phyloP scores from a whole-genome alignment of 2,888 invertebrate genomes.

The Deilephila elpenor region DNA sequence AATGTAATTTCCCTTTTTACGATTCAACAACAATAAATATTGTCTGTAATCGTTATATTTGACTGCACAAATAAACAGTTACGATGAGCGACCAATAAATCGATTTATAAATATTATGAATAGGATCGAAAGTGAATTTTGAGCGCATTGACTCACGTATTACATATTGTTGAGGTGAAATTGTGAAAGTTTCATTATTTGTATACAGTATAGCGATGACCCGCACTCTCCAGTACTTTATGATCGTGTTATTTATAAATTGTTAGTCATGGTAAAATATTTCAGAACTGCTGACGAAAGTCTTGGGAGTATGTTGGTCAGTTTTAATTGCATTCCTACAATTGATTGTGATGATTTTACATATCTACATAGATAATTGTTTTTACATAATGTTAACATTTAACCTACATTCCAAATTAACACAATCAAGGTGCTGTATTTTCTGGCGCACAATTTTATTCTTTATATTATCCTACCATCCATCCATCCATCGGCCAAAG shows the following conservation, averaged over 20 bases:
- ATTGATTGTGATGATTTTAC: too few relatives aligned
- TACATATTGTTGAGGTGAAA: constrained; percentile 23
- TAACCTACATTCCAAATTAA: too few relatives aligned
- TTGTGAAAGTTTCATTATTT: constrained; percentile 23
- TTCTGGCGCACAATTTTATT: too few relatives aligned
- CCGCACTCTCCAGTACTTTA: neutral
- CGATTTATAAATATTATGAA: constrained; percentile 19
- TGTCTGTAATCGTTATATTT: neutral
- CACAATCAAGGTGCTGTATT: too few relatives aligned
- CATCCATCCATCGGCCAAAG: too few relatives aligned
- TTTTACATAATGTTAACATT: too few relatives aligned
- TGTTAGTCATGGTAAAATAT: neutral
- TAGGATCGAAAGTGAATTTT: constrained; percentile 24
- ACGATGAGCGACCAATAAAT: neutral
- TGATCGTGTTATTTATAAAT: neutral
- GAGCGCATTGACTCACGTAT: constrained; percentile 11
- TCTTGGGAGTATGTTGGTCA: too few relatives aligned
- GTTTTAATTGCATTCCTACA: too few relatives aligned
- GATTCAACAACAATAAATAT: neutral
- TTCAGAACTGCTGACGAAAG: too few relatives aligned
- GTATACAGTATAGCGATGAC: neutral
- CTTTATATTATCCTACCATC: too few relatives aligned
- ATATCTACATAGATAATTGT: too few relatives aligned
- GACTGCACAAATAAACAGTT: neutral
- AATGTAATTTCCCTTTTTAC: neutral